Conservation (phyloP, 2,797 vertebrate genomes). For the Pipistrellus kuhlii region DNA sequence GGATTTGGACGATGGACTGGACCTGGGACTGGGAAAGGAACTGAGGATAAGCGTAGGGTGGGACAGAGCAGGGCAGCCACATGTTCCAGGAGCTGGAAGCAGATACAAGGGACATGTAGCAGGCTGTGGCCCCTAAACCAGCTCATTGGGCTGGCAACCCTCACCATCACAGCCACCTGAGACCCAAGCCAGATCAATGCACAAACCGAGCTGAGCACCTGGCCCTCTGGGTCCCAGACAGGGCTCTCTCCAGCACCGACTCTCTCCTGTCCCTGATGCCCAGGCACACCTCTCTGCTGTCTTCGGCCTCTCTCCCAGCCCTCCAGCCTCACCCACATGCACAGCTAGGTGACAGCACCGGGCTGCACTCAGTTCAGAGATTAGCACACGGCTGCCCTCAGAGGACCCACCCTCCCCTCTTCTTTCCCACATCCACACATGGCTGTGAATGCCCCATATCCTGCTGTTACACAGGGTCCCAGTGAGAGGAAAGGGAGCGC, state of each 20-base stretch:
- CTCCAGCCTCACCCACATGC: background rate
- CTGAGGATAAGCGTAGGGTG: background rate
- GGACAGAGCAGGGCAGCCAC: background rate
- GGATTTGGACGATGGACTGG: background rate
- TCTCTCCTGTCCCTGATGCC: too few relatives aligned
- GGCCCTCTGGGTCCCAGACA: background rate
- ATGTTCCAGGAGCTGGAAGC: background rate
- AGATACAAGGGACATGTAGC: background rate
- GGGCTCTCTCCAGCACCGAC: background rate
- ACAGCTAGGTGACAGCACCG: background rate
- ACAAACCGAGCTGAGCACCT: background rate
- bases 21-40: background rate
- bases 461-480: accelerated
- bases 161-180: background rate
- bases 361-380: background rate
- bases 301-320: background rate
- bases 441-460: background rate
- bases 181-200: background rate
- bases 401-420: background rate
- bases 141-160: background rate
- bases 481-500: background rate
- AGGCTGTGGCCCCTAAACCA: too few relatives aligned
- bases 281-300: background rate
- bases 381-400: background rate
- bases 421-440: background rate